Evolutionary conservation across 2,797 vertebrate genomes (phyloP), one percentile per base, ranked within the genome.

Genomic region (Acanthopagrus latus): DNA sequence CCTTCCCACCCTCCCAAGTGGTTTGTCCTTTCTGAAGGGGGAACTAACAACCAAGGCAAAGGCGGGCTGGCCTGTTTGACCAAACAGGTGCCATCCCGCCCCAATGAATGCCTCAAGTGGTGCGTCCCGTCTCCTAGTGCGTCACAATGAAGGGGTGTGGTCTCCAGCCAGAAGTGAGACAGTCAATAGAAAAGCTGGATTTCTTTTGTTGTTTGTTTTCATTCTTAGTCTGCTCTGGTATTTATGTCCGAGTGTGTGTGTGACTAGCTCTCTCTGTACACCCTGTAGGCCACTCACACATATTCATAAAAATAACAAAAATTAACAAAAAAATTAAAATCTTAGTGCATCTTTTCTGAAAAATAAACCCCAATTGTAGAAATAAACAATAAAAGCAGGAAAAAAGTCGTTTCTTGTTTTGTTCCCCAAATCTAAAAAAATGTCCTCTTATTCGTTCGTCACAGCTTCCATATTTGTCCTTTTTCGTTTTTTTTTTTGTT

Each of bases 291-390:
- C 91, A 93, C 86, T 85, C 88, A 91, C 92, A 91, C 85, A 58
- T 74, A 51, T 88, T 90, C 84, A 90, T 90, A 93, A 91, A 95
- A 95, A 94, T 95, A 96, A 94, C 86, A 95, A 96, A 94, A 87
- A 80, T 66, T 76, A 90, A 95, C 92, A 95, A 96, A 93, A 95
- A 96, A 98, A 98, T 95, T 97, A 96, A 98, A 98, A 97, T 93
- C 97, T 95, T 98, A 99, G 98, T 99, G 98, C 98, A 99, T 97
- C 96, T 96, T 96, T 94, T 96, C 95, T 97, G 95, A 95, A 94
- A 93, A 93, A 89, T 77, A 88, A 94, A 86, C 89, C 88, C 91
- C 86, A 78, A 87, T 83, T 89, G 90, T 92, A 92, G 91, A 94
- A 95, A 95, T 86, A 90, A 94, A 96, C 96, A 96, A 96, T 96